Percentiles rank a stretch among this genome's conserved stretches.
Evolutionary conservation across 1,140 invertebrate species (phyloP).

Genomic region (Polypedilum pembai): DNA sequence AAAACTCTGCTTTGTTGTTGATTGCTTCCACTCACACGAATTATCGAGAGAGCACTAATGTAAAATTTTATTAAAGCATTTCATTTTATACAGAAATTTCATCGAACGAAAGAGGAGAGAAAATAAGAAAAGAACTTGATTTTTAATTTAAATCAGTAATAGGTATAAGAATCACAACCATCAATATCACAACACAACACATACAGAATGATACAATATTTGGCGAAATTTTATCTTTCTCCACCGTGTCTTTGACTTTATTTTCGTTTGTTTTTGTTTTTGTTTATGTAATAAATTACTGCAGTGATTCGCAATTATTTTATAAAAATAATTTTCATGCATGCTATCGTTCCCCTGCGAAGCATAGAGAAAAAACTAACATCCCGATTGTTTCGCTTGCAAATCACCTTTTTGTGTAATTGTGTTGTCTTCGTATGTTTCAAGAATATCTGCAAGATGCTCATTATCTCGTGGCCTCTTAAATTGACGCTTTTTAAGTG

Average conservation of each 20-base stretch:
- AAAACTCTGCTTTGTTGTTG: background rate
- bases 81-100: background rate
- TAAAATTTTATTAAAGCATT: background rate
- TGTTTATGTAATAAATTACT: background rate
- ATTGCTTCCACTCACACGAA: background rate
- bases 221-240: background rate
- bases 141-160: background rate
- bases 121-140: background rate
- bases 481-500: constrained; percentile 61
- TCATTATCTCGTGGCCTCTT: constrained; percentile 81
- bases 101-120: background rate
- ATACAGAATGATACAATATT: background rate
- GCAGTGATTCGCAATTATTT: background rate
- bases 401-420: constrained; percentile 39
- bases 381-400: background rate
- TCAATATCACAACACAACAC: background rate
- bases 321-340: background rate
- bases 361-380: background rate
- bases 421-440: constrained; percentile 60
- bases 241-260: no score
- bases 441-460: constrained; percentile 73
- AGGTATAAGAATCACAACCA: no score
- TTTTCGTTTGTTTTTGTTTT: background rate
- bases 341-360: background rate
- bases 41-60: background rate